Conservation (phyloP, 2,113 vertebrate genomes). For the Lepus americanus region DNA sequence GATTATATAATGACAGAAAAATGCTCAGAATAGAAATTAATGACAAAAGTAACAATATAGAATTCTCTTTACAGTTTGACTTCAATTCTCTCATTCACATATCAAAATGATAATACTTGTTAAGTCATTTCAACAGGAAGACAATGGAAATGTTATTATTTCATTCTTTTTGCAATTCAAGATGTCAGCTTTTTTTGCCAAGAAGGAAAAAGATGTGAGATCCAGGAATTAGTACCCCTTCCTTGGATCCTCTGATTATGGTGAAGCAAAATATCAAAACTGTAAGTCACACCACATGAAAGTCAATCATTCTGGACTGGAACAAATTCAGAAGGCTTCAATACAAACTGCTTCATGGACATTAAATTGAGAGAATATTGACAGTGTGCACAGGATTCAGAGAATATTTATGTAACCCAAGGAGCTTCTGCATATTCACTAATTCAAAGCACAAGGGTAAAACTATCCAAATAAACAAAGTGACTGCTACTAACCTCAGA, state of each 20-base stretch:
- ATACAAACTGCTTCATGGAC: background rate
- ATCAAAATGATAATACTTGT: constrained; percentile 50
- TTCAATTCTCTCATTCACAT: background rate
- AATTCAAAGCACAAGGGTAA: background rate
- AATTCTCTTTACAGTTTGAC: constrained; percentile 11
- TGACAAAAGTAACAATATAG: background rate
- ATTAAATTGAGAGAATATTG: background rate
- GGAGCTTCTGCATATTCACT: background rate
- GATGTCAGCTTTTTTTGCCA: background rate
- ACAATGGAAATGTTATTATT: constrained; percentile 5
- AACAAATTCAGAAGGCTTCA: background rate
- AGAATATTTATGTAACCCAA: background rate
- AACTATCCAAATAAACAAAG: background rate
- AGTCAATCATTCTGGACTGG: background rate
- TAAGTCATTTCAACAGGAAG: constrained; percentile 3
- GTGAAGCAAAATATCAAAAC: background rate
- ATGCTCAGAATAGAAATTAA: constrained; percentile 46
- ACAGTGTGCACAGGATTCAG: background rate
- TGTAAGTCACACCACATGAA: background rate
- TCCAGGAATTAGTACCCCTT: background rate
- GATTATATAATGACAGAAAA: constrained; percentile 57
- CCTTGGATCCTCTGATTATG: background rate
- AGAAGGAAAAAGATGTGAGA: background rate
- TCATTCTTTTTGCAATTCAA: constrained; percentile 46
- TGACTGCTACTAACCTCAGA: background rate